Conservation (phyloP, 2,797 vertebrate species). For the Sebastes itinus region DNA sequence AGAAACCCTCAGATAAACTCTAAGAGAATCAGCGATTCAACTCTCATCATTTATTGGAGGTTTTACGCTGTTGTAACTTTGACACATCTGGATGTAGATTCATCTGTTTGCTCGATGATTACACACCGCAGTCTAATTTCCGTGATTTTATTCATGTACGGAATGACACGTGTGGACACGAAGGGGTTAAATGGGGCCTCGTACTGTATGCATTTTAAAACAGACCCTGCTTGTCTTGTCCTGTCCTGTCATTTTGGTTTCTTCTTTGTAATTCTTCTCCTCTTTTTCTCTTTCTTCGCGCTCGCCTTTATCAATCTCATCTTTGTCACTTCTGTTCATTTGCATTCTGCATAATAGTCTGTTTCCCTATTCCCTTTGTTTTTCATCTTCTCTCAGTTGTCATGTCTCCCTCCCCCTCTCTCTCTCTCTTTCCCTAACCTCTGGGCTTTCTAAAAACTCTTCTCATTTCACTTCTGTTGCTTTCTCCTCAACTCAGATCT, state of each 20-base stretch:
- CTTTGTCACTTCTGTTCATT: slow-evolving; percentile 28
- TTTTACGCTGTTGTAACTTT: not conserved
- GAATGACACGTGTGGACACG: not conserved
- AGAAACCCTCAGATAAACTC: slow-evolving; percentile 11
- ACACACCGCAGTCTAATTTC: not conserved
- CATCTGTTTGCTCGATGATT: not conserved
- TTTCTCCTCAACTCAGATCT: not conserved
- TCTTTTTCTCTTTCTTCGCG: not conserved
- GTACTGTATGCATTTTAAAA: slow-evolving; percentile 2
- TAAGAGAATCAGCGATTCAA: not conserved
- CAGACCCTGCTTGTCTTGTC: not conserved
- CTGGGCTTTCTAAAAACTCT: slow-evolving; percentile 9
- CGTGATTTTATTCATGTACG: not conserved
- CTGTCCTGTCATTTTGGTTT: not conserved
- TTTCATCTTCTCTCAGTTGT: slow-evolving; percentile 15
- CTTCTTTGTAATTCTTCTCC: not conserved
- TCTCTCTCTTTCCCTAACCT: not conserved
- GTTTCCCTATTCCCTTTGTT: slow-evolving; percentile 2
- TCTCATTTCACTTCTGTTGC: not conserved
- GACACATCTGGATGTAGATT: not conserved
- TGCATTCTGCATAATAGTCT: slow-evolving; percentile 1
- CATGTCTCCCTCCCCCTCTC: not conserved
- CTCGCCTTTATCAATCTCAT: slow-evolving; percentile 10
- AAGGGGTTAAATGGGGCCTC: not conserved
- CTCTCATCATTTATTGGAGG: not conserved